phyloP scores from a whole-genome alignment of 2,113 vertebrate species.

The Shinisaurus crocodilurus region DNA sequence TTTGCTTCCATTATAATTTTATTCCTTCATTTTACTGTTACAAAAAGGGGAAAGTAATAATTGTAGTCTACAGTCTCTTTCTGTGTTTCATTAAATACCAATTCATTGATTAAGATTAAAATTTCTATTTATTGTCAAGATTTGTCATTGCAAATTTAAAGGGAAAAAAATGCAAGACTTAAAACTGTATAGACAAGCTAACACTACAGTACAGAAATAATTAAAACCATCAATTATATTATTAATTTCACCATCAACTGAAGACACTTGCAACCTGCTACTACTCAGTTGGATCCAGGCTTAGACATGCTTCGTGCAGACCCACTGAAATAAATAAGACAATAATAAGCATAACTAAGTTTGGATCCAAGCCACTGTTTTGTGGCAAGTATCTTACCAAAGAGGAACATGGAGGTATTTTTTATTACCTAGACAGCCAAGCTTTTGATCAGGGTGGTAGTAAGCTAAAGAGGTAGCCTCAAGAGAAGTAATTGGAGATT shows the following conservation, averaged over 20 bases:
- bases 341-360: neutral
- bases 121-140: neutral
- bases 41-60: constrained; percentile 11
- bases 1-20: constrained; percentile 24
- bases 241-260: neutral
- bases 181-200: neutral
- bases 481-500: neutral
- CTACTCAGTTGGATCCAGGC: neutral
- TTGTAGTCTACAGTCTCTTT: constrained; percentile 27
- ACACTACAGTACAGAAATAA: too few species aligned
- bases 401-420: neutral
- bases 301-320: neutral
- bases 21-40: neutral
- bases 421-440: too few species aligned
- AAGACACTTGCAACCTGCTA: neutral
- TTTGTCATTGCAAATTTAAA: neutral
- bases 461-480: neutral
- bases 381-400: neutral
- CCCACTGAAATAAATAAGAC: neutral
- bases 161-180: neutral
- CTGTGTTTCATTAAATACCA: constrained; percentile 28
- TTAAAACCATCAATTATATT: neutral
- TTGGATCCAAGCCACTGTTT: neutral
- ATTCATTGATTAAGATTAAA: neutral
- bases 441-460: neutral